Percentiles rank a stretch among this genome's conserved stretches.
Conservation (phyloP, 2,888 invertebrate species). For the Catocala fraxini region DNA sequence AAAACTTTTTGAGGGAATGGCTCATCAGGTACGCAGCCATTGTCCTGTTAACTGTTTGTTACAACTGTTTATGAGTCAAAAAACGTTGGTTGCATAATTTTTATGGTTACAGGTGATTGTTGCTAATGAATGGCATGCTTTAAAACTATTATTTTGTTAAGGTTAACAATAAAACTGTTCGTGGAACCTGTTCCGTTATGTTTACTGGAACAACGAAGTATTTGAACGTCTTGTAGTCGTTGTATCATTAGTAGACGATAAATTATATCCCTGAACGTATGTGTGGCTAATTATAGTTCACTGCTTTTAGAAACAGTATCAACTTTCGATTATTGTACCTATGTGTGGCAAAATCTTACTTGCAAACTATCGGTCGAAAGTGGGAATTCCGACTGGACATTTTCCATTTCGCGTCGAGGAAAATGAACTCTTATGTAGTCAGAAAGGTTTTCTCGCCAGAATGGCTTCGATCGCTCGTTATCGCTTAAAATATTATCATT, state of each 20-base stretch:
- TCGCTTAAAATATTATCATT: constrained; percentile 21
- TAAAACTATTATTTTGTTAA: constrained; percentile 50
- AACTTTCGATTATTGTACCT: too few relatives aligned
- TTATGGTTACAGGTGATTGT: constrained; percentile 68
- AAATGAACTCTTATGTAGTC: not conserved
- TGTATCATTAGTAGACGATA: constrained; percentile 1
- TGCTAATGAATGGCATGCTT: constrained; percentile 56
- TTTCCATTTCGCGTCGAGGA: not conserved
- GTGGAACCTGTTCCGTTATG: constrained; percentile 37
- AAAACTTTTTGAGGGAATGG: constrained; percentile 23
- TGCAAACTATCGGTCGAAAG: not conserved
- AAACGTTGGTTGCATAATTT: constrained; percentile 74
- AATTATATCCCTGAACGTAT: too few relatives aligned
- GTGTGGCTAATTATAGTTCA: too few relatives aligned
- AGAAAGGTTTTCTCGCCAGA: not conserved
- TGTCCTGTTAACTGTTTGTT: constrained; percentile 65
- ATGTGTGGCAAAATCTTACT: not conserved
- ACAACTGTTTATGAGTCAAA: constrained; percentile 69
- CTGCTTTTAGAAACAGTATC: too few relatives aligned
- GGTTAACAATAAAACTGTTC: constrained; percentile 48
- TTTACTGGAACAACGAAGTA: constrained; percentile 16
- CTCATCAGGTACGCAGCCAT: constrained; percentile 71
- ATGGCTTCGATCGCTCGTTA: not conserved
- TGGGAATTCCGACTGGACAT: not conserved
- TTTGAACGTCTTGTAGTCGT: not conserved